These are phyloP conservation scores for Cynopterus sphinx DNA, from an alignment of 2,797 vertebrate species.

Conservation along the genomic window DNA sequence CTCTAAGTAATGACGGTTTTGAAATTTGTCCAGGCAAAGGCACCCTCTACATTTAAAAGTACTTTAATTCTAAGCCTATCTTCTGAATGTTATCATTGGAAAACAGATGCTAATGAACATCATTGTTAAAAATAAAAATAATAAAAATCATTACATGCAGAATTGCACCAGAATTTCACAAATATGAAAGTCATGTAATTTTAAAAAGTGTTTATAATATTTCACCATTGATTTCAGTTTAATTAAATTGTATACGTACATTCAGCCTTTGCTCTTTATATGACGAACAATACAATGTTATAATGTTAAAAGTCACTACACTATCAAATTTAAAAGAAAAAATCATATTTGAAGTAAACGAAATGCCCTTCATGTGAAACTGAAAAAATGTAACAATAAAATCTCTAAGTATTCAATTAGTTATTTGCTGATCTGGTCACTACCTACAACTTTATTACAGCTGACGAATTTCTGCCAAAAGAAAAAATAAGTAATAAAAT, in stretches of 20 bases:
- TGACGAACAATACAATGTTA: not conserved
- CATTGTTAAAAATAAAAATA: conserved; percentile 36
- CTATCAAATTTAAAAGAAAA: not conserved
- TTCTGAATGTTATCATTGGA: conserved; percentile 39
- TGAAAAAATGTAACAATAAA: not conserved
- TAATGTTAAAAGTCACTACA: not conserved
- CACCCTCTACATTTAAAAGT: conserved; percentile 26
- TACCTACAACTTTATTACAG: not conserved
- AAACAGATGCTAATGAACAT: conserved; percentile 57
- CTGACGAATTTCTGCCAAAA: not conserved
- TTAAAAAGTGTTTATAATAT: not conserved
- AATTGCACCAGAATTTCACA: not conserved
- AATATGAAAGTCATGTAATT: not conserved
- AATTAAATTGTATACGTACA: not conserved
- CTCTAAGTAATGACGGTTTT: conserved; percentile 32
- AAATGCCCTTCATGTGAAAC: not conserved
- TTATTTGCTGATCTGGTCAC: not conserved
- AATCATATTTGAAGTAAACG: not conserved
- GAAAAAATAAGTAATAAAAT: not conserved
- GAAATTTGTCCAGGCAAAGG: conserved; percentile 19
- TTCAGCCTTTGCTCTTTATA: not conserved
- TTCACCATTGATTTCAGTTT: not conserved
- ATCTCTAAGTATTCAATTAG: not conserved
- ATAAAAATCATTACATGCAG: not conserved
- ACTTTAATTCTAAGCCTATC: conserved; percentile 53